Base-by-base conservation (phyloP, 2,888 invertebrate species). In the Frankliniella fusca region DNA sequence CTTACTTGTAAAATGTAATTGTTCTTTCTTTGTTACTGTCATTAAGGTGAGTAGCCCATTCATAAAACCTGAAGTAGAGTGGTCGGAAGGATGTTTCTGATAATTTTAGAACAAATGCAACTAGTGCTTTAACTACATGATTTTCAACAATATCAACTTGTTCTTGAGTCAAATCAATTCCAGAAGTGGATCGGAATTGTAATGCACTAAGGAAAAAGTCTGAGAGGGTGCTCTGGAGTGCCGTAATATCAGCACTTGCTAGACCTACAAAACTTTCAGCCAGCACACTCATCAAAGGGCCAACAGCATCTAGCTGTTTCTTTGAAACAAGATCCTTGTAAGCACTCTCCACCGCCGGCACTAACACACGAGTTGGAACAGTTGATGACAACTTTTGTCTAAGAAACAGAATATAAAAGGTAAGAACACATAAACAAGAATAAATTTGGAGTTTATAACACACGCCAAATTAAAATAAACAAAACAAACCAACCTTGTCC, bases 81-180 rank as follows among this genome's bases (percentile, higher is more conserved):
- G 97, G 97, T 84, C 95, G 92, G 88, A 98, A 98, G 76, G 93
- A 93, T 0, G 93, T 92, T 88, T 98, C 98, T 0, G 97, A 97
- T 49, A 98, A 89, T 88, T 97, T 97, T 81, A 98, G 88, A 48
- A 97, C 93, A 85, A 97, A 90, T 81, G 92, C 90, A 1, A 94
- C 93, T n/a, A 97, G 89, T 0, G 95, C 93, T 84, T 93, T 92
- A 0, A 96, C 92, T 0, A 95, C 92, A 86, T 93, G 91, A 23
- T 91, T 91, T 88, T 98, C 97, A 0, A 95, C 92, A 20, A 86
- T 86, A 61, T 91, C 90, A 0, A 94, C 89, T 81, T 89, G 88
- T 15, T 87, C 87, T 9, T 82, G 38, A 20, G 83, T 50, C 11
- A 80, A 82, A 86, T 88, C 61, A 84, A 84, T 10, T 88, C 89